These are phyloP conservation scores for Globia sparganii DNA, from an alignment of 2,888 invertebrate species.

Conservation along the genomic window DNA sequence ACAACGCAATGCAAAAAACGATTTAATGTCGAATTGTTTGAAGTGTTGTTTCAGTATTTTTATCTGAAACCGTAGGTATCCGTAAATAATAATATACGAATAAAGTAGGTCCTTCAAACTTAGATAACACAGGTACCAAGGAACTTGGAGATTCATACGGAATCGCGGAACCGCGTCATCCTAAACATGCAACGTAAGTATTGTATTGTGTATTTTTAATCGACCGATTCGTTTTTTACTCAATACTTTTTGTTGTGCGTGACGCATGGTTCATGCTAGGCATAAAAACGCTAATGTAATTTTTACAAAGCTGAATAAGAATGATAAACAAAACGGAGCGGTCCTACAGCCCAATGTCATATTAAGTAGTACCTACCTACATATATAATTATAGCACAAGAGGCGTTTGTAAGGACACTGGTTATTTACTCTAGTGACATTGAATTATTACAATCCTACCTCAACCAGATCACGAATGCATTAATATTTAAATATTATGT, in stretches of 20 bases:
- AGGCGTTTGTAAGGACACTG: slow-evolving; percentile 60
- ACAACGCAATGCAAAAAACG: not conserved
- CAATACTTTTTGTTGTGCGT: slow-evolving; percentile 37
- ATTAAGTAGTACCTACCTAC: slow-evolving; percentile 22
- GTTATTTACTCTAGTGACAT: slow-evolving; percentile 65
- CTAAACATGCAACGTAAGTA: slow-evolving; percentile 18
- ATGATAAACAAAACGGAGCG: slow-evolving; percentile 48
- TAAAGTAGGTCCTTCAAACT: not conserved
- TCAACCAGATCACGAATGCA: slow-evolving; percentile 56
- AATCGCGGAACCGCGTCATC: slow-evolving; percentile 1
- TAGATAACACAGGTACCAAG: not conserved
- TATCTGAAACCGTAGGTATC: not conserved
- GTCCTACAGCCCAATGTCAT: slow-evolving; percentile 54
- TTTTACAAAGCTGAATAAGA: slow-evolving; percentile 44
- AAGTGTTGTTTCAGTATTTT: not conserved
- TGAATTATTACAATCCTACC: slow-evolving; percentile 64
- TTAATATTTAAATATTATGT: slow-evolving; percentile 57
- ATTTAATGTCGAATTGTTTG: not conserved
- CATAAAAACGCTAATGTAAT: slow-evolving; percentile 35
- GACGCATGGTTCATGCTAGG: slow-evolving; percentile 8
- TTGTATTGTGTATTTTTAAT: slow-evolving; percentile 16
- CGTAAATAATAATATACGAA: not conserved
- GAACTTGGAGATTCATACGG: not conserved
- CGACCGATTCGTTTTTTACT: slow-evolving; percentile 6
- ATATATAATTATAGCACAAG: slow-evolving; percentile 53